phyloP scores from a whole-genome alignment of 2,888 invertebrate species.

The Coenonympha glycerion region DNA sequence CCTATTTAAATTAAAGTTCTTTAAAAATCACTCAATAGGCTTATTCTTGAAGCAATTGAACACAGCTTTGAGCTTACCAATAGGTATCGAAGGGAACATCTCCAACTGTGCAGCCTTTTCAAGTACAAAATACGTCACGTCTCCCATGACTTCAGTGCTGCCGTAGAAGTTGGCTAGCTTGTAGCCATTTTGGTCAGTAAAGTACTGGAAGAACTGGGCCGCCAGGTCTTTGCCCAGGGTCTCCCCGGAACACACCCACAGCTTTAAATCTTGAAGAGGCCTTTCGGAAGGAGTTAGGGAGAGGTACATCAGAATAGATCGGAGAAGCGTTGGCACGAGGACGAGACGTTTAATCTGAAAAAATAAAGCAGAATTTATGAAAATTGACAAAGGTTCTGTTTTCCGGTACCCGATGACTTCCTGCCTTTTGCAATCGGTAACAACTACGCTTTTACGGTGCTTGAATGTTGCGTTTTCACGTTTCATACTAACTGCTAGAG shows the following conservation, averaged over 20 bases:
- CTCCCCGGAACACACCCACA: slow-evolving; percentile 94
- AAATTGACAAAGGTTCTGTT: neutral
- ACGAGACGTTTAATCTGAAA: slow-evolving; percentile 85
- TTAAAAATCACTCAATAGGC: too few relatives aligned
- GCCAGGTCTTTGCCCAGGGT: slow-evolving; percentile 82
- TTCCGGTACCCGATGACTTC: too few relatives aligned
- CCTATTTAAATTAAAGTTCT: too few relatives aligned
- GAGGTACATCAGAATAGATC: slow-evolving; percentile 85
- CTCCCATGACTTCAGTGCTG: slow-evolving; percentile 94
- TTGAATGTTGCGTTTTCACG: too few relatives aligned
- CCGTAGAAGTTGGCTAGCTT: slow-evolving; percentile 91
- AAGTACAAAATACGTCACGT: slow-evolving; percentile 87
- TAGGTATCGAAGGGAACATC: slow-evolving; percentile 82
- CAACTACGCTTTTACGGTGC: too few relatives aligned
- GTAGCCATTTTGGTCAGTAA: slow-evolving; percentile 77
- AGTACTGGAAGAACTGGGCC: slow-evolving; percentile 84
- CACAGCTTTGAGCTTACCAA: slow-evolving; percentile 83
- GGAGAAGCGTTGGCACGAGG: slow-evolving; percentile 87
- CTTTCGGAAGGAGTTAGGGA: slow-evolving; percentile 75
- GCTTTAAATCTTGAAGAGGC: slow-evolving; percentile 77
- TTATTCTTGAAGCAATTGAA: too few relatives aligned
- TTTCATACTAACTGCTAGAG: too few relatives aligned
- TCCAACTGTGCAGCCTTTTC: slow-evolving; percentile 77
- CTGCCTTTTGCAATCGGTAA: too few relatives aligned
- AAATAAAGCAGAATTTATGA: neutral